Evolutionary conservation across 1,140 invertebrate genomes (phyloP), one percentile per base, ranked within the genome.

Genomic region (Zophobas morio): DNA sequence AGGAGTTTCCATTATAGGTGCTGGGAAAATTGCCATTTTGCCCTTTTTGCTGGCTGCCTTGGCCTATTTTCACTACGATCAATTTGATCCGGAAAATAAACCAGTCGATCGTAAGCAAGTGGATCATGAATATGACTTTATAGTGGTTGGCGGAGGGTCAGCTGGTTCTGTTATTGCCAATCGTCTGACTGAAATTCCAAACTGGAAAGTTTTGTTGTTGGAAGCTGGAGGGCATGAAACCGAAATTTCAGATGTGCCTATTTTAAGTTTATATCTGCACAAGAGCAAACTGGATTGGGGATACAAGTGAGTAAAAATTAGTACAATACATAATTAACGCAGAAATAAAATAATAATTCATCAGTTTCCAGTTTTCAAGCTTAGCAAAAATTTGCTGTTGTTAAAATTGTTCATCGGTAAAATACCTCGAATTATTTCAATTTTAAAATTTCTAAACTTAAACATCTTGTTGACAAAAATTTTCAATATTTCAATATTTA

Each of bases 241-340:
- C 0, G 92, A 95, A 81, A 93, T 96, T 39, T 93, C 94, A 0
- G 93, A 94, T 83, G 95, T 96, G 3, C 95, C 95, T 0, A 89
- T 95, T 53, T 86, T 96, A 0, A 96, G 95, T 20, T 86, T 96
- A 1, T 96, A 95, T 82, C 88, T 98, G 54, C 96, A 97, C 85
- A 95, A 96, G 78, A 97, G 95, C 82, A 94, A 95, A 87, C 80
- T 96, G 79, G 96, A 98, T 86, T 99, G 97, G 97, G 94, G 95
- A 82, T 98, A 97, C 85, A 90, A 93, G 88, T 92, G 82, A 88
- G 87, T 82, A 71, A 6, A 46, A 51, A 49, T 0, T 73, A 1
- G 2, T 53, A 51, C 1, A 34, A 51, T 0, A 51, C 42, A 36
- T 51, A 49, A 20, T 73, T 54, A 39, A 1, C 6, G 2, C 20